Percentiles rank a stretch among this genome's conserved stretches.
These are phyloP conservation scores for Geotrypetes seraphini DNA, from an alignment of 2,797 vertebrate genomes.

Conservation along the genomic window DNA sequence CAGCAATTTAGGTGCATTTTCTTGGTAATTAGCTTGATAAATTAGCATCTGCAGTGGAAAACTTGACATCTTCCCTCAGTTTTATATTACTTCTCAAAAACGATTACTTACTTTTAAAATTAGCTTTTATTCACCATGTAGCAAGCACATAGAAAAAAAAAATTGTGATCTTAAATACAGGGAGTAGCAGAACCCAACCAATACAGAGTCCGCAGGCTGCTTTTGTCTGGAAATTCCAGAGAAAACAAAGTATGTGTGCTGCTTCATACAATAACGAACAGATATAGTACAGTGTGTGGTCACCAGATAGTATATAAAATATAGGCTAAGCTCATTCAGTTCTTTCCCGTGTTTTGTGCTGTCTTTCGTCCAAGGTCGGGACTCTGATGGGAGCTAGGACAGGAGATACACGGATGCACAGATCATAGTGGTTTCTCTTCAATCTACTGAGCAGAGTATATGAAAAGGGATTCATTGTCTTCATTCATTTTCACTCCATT, in stretches of 20 bases:
- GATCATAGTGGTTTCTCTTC: slow-evolving; percentile 12
- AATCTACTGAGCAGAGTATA: slow-evolving; percentile 10
- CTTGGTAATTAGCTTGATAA: slow-evolving; percentile 66
- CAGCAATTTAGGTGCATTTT: slow-evolving; percentile 59
- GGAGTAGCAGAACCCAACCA: too few relatives aligned
- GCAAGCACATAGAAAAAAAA: slow-evolving; percentile 44
- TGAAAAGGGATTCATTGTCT: slow-evolving; percentile 18
- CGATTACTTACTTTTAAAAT: slow-evolving; percentile 42
- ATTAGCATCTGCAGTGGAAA: slow-evolving; percentile 62
- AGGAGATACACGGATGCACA: slow-evolving; percentile 18
- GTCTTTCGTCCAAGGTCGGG: slow-evolving; percentile 14
- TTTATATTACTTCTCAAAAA: slow-evolving; percentile 47
- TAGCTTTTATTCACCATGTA: slow-evolving; percentile 41
- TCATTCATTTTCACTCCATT: slow-evolving; percentile 3
- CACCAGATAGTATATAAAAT: slow-evolving; percentile 29
- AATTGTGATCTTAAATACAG: too few relatives aligned
- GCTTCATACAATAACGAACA: too few relatives aligned
- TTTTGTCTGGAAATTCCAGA: too few relatives aligned
- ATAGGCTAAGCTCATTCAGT: slow-evolving; percentile 28
- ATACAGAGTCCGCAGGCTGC: too few relatives aligned
- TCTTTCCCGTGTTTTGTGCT: slow-evolving; percentile 22
- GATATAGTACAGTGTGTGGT: too few relatives aligned
- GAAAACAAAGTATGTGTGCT: too few relatives aligned
- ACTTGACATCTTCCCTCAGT: slow-evolving; percentile 52
- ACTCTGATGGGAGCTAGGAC: slow-evolving; percentile 21